A percentile compares a stretch with the other conserved stretches of the same genome.
Conservation (phyloP, 2,113 vertebrate species). For the Tautogolabrus adspersus region DNA sequence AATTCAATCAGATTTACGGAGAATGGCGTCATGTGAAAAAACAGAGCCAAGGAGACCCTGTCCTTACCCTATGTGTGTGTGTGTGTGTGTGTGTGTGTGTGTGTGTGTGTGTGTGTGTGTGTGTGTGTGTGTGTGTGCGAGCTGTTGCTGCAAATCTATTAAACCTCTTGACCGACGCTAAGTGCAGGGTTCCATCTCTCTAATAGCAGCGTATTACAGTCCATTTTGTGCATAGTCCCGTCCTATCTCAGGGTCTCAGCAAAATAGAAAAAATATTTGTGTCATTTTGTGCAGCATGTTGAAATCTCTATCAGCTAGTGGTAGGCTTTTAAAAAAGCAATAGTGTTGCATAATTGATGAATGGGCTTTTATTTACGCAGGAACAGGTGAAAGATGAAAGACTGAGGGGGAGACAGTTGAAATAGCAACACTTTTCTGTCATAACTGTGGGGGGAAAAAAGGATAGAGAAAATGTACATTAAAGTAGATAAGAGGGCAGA, state of each 20-base stretch:
- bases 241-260: slow-evolving; percentile 21
- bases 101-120: slow-evolving; percentile 26
- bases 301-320: slow-evolving; percentile 20
- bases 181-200: slow-evolving; percentile 76
- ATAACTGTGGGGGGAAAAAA: neutral
- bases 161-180: slow-evolving; percentile 57
- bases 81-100: slow-evolving; percentile 39
- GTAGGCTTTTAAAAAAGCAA: slow-evolving; percentile 42
- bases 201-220: slow-evolving; percentile 69
- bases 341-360: slow-evolving; percentile 59
- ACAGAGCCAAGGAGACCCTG: slow-evolving; percentile 77
- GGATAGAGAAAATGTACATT: slow-evolving; percentile 20
- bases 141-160: slow-evolving; percentile 56
- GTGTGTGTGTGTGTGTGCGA: slow-evolving; percentile 22
- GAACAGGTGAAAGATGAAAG: slow-evolving; percentile 59
- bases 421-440: slow-evolving; percentile 21
- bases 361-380: slow-evolving; percentile 49
- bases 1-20: slow-evolving; percentile 80
- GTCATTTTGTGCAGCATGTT: slow-evolving; percentile 16
- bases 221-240: slow-evolving; percentile 60
- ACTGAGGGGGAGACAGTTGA: neutral
- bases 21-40: slow-evolving; percentile 78
- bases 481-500: neutral
- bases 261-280: slow-evolving; percentile 47
- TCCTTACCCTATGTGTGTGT: slow-evolving; percentile 57